phyloP scores from a whole-genome alignment of 2,888 invertebrate species.

The Resseliella maxima region DNA sequence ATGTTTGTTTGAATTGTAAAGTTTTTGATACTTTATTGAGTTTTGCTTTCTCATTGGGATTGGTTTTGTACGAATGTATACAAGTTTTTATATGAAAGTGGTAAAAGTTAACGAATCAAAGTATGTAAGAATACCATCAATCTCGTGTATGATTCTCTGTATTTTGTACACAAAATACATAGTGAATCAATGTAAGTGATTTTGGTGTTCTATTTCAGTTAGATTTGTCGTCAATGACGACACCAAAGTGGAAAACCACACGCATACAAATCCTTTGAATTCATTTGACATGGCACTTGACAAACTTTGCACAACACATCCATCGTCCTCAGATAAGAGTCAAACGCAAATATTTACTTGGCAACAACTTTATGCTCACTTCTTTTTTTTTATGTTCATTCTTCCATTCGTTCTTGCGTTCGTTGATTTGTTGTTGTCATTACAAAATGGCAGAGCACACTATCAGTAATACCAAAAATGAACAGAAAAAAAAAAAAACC shows the following conservation, averaged over 20 bases:
- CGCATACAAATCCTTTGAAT: slow-evolving; percentile 38
- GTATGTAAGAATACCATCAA: neutral
- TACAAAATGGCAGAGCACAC: no score
- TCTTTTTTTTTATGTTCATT: neutral
- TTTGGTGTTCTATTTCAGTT: neutral
- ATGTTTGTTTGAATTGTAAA: no score
- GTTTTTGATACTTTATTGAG: no score
- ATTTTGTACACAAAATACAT: neutral
- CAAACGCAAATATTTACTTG: slow-evolving; percentile 29
- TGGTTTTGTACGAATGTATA: neutral
- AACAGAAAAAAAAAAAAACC: neutral
- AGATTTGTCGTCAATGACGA: neutral
- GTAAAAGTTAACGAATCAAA: neutral
- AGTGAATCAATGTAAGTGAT: neutral
- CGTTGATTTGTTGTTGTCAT: neutral
- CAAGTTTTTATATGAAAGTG: no score
- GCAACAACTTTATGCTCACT: neutral
- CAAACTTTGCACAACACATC: slow-evolving; percentile 18
- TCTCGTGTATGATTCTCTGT: neutral
- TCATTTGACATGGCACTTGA: slow-evolving; percentile 24
- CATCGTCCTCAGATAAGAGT: neutral
- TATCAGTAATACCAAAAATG: no score
- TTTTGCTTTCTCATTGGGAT: no score
- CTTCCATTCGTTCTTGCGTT: neutral
- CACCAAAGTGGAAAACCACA: neutral